phyloP scores from a whole-genome alignment of 2,113 vertebrate species.

The Taurulus bubalis region DNA sequence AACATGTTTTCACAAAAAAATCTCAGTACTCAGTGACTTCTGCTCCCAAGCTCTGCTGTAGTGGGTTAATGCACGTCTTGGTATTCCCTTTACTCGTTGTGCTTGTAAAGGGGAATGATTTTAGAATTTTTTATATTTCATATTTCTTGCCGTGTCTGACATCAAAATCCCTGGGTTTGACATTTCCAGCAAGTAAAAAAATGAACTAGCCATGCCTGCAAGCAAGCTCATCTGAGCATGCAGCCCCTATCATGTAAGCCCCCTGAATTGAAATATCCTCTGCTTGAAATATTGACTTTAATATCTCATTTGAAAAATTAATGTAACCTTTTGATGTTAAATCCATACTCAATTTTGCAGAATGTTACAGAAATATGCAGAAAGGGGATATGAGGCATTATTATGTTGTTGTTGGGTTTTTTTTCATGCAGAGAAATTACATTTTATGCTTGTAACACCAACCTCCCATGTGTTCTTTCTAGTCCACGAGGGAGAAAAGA shows the following conservation, averaged over 20 bases:
- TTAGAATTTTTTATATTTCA: slow-evolving; percentile 46
- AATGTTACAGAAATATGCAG: slow-evolving; percentile 99
- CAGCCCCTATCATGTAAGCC: slow-evolving; percentile 85
- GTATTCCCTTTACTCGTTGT: slow-evolving; percentile 2
- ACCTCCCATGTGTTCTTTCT: slow-evolving; percentile 91
- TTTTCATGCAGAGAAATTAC: slow-evolving; percentile 97
- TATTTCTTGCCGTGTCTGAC: slow-evolving; percentile 85
- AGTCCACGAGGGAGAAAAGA: slow-evolving; percentile 80
- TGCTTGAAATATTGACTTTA: slow-evolving; percentile 99
- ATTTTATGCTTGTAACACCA: slow-evolving; percentile 94
- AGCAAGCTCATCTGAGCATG: slow-evolving; percentile 88
- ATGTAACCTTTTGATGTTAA: slow-evolving; percentile 99
- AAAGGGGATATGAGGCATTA: slow-evolving; percentile 91
- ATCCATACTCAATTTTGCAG: slow-evolving; percentile 99
- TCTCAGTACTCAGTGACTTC: neutral
- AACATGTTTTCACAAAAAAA: neutral
- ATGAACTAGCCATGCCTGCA: slow-evolving; percentile 79
- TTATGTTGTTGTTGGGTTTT: slow-evolving; percentile 86
- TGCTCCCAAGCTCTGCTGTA: neutral
- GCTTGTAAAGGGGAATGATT: slow-evolving; percentile 2
- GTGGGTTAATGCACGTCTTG: slow-evolving; percentile 9
- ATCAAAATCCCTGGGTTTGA: slow-evolving; percentile 88
- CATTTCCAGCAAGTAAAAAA: slow-evolving; percentile 85
- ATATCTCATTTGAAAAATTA: slow-evolving; percentile 99
- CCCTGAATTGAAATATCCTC: slow-evolving; percentile 97